phyloP scores from a whole-genome alignment of 2,797 vertebrate genomes.

The Squalus acanthias region DNA sequence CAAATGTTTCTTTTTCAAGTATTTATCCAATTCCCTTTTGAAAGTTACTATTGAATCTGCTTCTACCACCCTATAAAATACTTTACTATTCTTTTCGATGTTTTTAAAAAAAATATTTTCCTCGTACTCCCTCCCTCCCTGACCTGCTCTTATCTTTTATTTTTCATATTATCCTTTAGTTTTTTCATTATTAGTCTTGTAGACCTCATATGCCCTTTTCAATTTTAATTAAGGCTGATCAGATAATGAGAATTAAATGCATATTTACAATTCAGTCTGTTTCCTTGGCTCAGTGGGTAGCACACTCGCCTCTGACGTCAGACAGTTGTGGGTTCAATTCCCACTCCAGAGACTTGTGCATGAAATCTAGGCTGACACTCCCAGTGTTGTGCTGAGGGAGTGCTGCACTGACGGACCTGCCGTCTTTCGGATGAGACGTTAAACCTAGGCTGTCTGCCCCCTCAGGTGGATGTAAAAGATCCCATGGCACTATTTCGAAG shows the following conservation, averaged over 20 bases:
- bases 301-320: not conserved
- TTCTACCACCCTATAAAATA: not conserved
- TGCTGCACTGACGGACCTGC: not conserved
- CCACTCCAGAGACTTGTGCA: not conserved
- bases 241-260: not conserved
- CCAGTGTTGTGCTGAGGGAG: not conserved
- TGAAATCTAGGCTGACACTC: not conserved
- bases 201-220: not conserved
- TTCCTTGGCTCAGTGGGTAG: not conserved
- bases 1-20: not conserved
- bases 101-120: not conserved
- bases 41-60: not conserved
- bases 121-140: no score
- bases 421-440: not conserved
- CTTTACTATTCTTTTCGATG: not conserved
- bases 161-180: no score
- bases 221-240: not conserved
- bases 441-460: not conserved
- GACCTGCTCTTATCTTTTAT: no score
- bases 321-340: not conserved
- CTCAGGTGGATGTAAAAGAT: not conserved
- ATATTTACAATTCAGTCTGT: not conserved
- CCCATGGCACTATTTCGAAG: no score
- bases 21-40: not conserved
- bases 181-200: not conserved